These are phyloP conservation scores for Euphonia xanthogaster DNA, from an alignment of 2,797 vertebrate species.

Conservation along the genomic window DNA sequence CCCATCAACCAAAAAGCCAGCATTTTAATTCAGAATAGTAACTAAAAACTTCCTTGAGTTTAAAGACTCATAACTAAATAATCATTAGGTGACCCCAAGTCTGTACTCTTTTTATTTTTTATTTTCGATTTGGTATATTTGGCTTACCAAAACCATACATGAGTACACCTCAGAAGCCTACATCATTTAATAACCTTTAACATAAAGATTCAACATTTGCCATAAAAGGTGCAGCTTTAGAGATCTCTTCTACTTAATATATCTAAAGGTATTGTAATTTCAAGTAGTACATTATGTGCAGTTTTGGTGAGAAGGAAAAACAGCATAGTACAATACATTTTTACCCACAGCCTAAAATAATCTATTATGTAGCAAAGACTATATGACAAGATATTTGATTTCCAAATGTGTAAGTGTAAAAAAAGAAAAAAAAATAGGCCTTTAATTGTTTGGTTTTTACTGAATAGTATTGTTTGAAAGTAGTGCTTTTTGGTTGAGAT, in stretches of 20 bases:
- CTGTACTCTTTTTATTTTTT: background rate
- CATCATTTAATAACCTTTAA: background rate
- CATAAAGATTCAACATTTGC: background rate
- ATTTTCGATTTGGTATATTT: background rate
- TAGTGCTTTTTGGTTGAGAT: background rate
- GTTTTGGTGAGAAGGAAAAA: background rate
- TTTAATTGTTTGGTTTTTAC: background rate
- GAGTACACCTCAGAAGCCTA: background rate
- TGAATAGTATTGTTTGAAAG: background rate
- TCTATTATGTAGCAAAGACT: background rate
- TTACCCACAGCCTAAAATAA: background rate
- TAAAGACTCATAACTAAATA: background rate
- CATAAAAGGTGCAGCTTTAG: background rate
- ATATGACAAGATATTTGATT: background rate
- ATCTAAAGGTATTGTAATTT: background rate
- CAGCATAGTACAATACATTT: background rate
- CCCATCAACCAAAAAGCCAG: background rate
- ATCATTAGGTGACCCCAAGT: background rate
- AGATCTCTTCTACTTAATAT: background rate
- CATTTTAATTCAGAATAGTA: background rate
- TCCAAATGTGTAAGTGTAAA: background rate
- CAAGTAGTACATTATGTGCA: background rate
- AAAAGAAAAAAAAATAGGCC: background rate
- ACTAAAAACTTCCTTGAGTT: background rate
- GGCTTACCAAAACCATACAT: background rate